phyloP scores from a whole-genome alignment of 2,113 vertebrate genomes.

The Bombycilla garrulus region DNA sequence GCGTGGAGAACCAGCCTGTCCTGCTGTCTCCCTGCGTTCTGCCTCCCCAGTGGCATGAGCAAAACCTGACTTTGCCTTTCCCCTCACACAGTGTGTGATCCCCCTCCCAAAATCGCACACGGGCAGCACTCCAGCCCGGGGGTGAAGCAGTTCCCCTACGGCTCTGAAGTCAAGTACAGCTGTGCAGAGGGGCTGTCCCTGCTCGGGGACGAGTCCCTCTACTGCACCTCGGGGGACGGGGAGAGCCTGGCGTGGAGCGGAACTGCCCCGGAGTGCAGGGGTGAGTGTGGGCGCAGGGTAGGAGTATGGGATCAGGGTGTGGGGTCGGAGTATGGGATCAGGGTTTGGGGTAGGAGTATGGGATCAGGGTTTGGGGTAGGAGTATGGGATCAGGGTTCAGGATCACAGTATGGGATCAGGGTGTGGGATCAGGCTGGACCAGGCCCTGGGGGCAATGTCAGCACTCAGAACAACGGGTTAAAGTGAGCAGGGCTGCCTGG shows the following conservation, averaged over 20 bases:
- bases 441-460: background rate
- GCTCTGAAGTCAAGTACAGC: background rate
- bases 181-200: constrained; percentile 2
- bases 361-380: background rate
- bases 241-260: background rate
- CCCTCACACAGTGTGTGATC: background rate
- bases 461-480: accelerated
- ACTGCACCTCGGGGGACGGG: background rate
- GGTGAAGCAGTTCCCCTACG: accelerated
- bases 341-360: accelerated
- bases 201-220: background rate
- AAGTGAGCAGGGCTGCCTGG: background rate
- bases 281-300: background rate
- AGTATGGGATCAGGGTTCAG: accelerated
- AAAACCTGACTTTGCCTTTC: background rate
- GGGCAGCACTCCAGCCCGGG: background rate
- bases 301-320: background rate
- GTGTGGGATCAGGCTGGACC: background rate
- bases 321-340: background rate
- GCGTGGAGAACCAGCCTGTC: background rate
- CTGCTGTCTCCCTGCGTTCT: background rate
- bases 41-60: accelerated
- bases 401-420: accelerated
- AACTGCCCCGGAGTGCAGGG: background rate
- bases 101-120: background rate